Evolutionary conservation across 2,113 vertebrate genomes (phyloP), one percentile per base, ranked within the genome.

Genomic region (Ascaphus truei): DNA sequence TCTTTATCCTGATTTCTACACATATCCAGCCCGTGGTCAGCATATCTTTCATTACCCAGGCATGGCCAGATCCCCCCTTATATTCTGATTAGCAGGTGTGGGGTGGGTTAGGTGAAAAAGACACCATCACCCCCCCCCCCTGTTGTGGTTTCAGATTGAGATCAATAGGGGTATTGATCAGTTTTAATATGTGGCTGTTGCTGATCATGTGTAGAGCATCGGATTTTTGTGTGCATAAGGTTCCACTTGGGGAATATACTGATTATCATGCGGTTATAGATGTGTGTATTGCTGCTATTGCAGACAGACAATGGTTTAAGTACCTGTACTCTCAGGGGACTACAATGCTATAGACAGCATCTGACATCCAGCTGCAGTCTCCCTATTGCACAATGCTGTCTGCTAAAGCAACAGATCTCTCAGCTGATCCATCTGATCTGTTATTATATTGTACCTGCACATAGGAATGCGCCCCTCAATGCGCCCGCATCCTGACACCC

Each of bases 381-480:
- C 25, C 30, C 31, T 61, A 15, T 39, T 41, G 26, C 29, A 31
- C 50, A 56, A 13, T 25, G 45, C 67, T 52, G 56, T 45, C 67
- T 61, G 57, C 20, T 61, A 69, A 61, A 69, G 67, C 57, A 69
- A 69, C 56, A 69, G 43, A 71, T 71, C 57, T 11, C 16, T 52
- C 56, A 58, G 57, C 67, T 71, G 67, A 20, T 68, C 25, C 15
- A 1, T 52, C 37, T 10, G 23, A 12, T 29, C 13, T 64, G 13
- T 52, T 16, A 52, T 12, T 11, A 20, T 23, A 62, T 31, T 62
- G 16, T 33, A 52, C 62, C n/a, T 52, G 26, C 51, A 39, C 34
- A 30, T 33, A 43, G 55, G 27, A 4, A 30, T 50, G 43, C 43
- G 34, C 20, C 13, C 10, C 9, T 3, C 15, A 15, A 10, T 43